Evolutionary conservation across 2,888 invertebrate species (phyloP).

Genomic region (Halictus ligatus): DNA sequence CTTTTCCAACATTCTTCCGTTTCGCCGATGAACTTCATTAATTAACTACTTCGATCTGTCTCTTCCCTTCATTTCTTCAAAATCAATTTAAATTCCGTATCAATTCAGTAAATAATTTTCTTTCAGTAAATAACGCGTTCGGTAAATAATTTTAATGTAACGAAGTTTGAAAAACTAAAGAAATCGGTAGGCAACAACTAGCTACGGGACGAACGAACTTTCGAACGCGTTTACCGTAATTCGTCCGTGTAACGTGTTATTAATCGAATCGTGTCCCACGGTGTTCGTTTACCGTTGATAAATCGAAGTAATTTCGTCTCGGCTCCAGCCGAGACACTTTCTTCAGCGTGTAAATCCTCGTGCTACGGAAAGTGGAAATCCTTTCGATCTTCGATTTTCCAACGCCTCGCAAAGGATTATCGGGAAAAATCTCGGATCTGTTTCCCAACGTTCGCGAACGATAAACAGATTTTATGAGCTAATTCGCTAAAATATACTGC

Average conservation of each 20-base stretch:
- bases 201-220: conserved; percentile 29
- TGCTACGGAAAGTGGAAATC: neutral
- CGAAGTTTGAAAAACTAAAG: neutral
- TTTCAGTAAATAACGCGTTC: too few relatives aligned
- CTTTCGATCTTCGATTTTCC: neutral
- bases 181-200: conserved; percentile 14
- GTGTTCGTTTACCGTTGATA: neutral
- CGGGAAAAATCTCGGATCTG: neutral
- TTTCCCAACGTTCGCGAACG: neutral
- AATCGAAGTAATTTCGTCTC: neutral
- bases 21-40: neutral
- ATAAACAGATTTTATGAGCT: neutral
- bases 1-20: neutral
- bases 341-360: neutral
- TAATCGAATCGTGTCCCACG: conserved; percentile 16
- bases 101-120: too few relatives aligned
- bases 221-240: conserved; percentile 41
- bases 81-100: too few relatives aligned
- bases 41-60: too few relatives aligned
- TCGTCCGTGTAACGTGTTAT: conserved; percentile 14
- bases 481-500: conserved; percentile 13
- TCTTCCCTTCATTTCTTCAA: too few relatives aligned
- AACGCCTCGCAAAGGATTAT: neutral
- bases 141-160: neutral
- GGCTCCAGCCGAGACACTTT: neutral